Conservation (phyloP, 2,797 vertebrate species). For the Dipus sagitta region DNA sequence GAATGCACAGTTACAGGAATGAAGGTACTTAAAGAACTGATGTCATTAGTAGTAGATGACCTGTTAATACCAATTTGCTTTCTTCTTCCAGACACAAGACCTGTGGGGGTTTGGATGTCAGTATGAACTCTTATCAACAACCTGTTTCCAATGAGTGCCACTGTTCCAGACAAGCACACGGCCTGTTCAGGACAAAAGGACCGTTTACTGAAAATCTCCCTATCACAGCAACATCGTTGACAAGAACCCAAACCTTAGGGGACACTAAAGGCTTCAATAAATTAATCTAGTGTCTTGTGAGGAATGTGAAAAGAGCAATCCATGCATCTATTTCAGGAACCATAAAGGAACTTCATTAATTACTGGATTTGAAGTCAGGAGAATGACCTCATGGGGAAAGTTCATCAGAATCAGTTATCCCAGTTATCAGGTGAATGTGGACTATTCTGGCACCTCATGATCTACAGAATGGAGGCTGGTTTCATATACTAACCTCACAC, state of each 20-base stretch:
- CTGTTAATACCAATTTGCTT: slow-evolving; percentile 92
- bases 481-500: rapidly evolving
- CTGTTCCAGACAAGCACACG: slow-evolving; percentile 94
- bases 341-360: slow-evolving; percentile 96
- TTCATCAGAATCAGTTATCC: rapidly evolving
- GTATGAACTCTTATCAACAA: slow-evolving; percentile 88
- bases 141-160: slow-evolving; percentile 93
- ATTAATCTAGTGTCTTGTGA: slow-evolving; percentile 92
- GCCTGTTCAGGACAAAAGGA: slow-evolving; percentile 96
- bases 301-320: slow-evolving; percentile 87
- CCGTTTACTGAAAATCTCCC: slow-evolving; percentile 93
- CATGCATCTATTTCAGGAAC: slow-evolving; percentile 94
- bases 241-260: slow-evolving; percentile 91
- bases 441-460: not conserved
- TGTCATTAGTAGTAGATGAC: slow-evolving; percentile 93
- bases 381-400: not conserved
- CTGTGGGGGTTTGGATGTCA: slow-evolving; percentile 95
- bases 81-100: slow-evolving; percentile 97
- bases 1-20: slow-evolving; percentile 89
- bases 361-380: not conserved
- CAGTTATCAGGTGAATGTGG: not conserved
- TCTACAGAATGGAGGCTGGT: not conserved
- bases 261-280: slow-evolving; percentile 95
- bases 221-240: slow-evolving; percentile 96
- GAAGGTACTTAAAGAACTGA: slow-evolving; percentile 95